A percentile compares a stretch with the other conserved stretches of the same genome.
Conservation (phyloP, 2,888 invertebrate species). For the Thymelicus lineola region DNA sequence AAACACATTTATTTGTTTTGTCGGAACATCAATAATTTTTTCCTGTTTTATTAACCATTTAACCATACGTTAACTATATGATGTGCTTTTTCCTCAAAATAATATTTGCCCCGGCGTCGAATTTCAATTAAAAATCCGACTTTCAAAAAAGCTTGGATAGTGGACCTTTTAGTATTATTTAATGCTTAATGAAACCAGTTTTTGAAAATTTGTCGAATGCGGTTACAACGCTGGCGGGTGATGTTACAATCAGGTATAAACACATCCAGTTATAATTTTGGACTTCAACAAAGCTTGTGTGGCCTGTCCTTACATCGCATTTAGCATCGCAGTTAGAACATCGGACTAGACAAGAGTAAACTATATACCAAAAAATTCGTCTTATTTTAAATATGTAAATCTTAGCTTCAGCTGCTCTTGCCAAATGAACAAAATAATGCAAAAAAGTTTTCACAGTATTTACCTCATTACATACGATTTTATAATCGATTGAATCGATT, state of each 20-base stretch:
- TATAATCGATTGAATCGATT: too few relatives aligned
- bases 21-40: background rate
- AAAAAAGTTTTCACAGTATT: too few relatives aligned
- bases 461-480: too few relatives aligned
- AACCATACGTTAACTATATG: background rate
- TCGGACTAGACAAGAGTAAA: too few relatives aligned
- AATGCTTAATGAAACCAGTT: conserved; percentile 38
- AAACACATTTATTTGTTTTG: background rate
- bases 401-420: too few relatives aligned
- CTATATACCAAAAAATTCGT: too few relatives aligned
- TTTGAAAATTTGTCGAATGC: conserved; percentile 17
- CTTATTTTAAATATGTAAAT: too few relatives aligned
- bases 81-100: conserved; percentile 1
- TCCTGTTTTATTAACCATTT: background rate
- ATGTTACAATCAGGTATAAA: conserved; percentile 18
- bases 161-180: conserved; percentile 37
- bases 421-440: too few relatives aligned
- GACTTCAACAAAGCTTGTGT: conserved; percentile 11
- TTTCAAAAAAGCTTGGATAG: conserved; percentile 34
- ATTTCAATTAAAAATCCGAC: conserved; percentile 43
- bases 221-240: conserved; percentile 12
- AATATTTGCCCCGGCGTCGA: conserved; percentile 28
- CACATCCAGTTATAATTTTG: conserved; percentile 14
- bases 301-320: conserved; percentile 1
- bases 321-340: too few relatives aligned